Evolutionary conservation across 2,113 vertebrate species (phyloP), one percentile per base, ranked within the genome.

Genomic region (Baryphthengus martii): DNA sequence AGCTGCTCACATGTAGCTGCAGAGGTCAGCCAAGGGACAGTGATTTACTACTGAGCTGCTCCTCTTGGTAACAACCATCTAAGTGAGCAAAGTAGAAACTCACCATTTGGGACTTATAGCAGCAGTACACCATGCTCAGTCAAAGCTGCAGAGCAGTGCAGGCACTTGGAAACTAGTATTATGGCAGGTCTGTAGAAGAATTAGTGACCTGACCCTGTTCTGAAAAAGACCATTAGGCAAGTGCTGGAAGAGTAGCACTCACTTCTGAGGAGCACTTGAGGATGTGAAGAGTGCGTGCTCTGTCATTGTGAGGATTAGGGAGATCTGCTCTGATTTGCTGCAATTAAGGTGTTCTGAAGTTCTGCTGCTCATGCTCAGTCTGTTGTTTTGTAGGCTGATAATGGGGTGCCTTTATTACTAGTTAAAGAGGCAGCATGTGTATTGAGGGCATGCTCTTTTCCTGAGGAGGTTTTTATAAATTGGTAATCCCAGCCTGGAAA

Each of bases 11-110:
- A 24, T 1, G 7, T 65, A 79, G 89, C 61, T 87, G 70, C 45
- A 52, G 76, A 92, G 80, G 70, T 95, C 77, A 85, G 84, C 84
- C 89, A 96, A 89, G 58, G 93, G 87, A 89, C 77, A 39, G 56
- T 71, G 49, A 21, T 82, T 81, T 85, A 72, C 53, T 81, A 24
- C 44, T 17, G 61, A 87, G 73, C 74, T 67, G 52, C 39, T 88
- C 1, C 3, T 89, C 70, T 76, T 86, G 53, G 63, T 78, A 75
- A 20, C 25, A 89, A 37, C 73, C 56, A 33, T 76, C 82, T 66
- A 62, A 88, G 88, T n/a, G 40, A 67, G 58, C n/a, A 88, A 92
- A 83, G 75, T 77, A 75, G 71, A 66, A 93, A 83, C 12, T 33
- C 26, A 49, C 18, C n/a, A 3, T 11, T 62, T 63, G 61, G 66